A percentile compares a stretch with the other conserved stretches of the same genome.
phyloP scores from a whole-genome alignment of 1,140 invertebrate genomes.

The Aradophagus sp. region DNA sequence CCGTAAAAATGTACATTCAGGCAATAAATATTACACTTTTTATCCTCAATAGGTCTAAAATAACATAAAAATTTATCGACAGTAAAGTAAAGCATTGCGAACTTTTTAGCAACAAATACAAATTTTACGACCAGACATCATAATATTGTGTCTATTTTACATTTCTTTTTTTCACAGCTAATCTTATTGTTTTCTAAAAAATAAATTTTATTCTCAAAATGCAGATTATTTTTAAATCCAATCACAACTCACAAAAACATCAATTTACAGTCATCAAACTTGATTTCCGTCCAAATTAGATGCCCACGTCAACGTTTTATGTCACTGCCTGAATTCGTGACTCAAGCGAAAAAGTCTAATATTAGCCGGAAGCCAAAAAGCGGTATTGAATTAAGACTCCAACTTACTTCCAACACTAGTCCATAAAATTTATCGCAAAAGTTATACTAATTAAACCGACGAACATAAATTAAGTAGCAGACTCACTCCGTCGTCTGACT shows the following conservation, averaged over 20 bases:
- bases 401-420: neutral
- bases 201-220: no score
- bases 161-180: no score
- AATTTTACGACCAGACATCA: no score
- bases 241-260: constrained; percentile 8
- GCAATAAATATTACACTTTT: no score
- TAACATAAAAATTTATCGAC: no score
- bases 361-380: constrained; percentile 10
- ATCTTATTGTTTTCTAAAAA: no score
- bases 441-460: constrained; percentile 20
- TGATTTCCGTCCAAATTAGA: constrained; percentile 36
- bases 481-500: constrained; percentile 4
- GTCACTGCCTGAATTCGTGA: constrained; percentile 4
- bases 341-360: constrained; percentile 8
- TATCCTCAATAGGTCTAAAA: no score
- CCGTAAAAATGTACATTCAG: no score
- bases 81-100: no score
- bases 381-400: constrained; percentile 2
- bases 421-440: constrained; percentile 26
- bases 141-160: no score
- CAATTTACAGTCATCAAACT: constrained; percentile 24
- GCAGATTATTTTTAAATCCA: constrained; percentile 8
- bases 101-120: no score
- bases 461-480: constrained; percentile 4
- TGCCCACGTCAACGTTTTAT: constrained; percentile 27